These are phyloP conservation scores for Trachymyrmex septentrionalis DNA, from an alignment of 1,140 invertebrate genomes.

Conservation along the genomic window DNA sequence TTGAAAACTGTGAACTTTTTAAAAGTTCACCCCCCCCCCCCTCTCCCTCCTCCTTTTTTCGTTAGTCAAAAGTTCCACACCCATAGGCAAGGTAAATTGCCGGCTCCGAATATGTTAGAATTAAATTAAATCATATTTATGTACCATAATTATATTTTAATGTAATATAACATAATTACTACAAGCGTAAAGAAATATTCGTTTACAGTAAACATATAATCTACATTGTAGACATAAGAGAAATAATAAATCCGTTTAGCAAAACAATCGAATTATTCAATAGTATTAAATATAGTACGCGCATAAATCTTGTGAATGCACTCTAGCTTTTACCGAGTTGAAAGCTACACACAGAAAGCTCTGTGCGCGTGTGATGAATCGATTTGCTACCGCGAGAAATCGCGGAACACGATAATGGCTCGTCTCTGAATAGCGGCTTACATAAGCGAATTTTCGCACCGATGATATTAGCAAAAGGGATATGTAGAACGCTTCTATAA, in stretches of 20 bases:
- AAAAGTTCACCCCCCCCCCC: no score
- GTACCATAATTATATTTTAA: not conserved
- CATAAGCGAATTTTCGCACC: conserved; percentile 26
- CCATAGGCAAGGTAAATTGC: no score
- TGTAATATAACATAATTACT: not conserved
- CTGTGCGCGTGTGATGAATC: conserved; percentile 57
- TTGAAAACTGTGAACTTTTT: no score
- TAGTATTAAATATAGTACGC: conserved; percentile 43
- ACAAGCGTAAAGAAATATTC: not conserved
- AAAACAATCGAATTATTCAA: not conserved
- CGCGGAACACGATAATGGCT: conserved; percentile 47
- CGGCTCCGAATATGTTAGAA: no score
- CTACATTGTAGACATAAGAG: not conserved
- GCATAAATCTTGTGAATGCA: conserved; percentile 48
- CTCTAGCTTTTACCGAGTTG: conserved; percentile 25
- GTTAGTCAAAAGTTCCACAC: no score
- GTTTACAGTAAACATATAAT: not conserved
- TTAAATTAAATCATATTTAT: no score
- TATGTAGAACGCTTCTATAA: conserved; percentile 31
- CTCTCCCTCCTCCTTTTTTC: no score
- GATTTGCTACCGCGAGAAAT: conserved; percentile 51
- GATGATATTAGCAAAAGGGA: conserved; percentile 36
- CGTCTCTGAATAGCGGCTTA: conserved; percentile 37
- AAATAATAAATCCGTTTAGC: not conserved
- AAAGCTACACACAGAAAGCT: conserved; percentile 17